phyloP scores from a whole-genome alignment of 2,113 vertebrate species.

The Forbesichthys agassizii region DNA sequence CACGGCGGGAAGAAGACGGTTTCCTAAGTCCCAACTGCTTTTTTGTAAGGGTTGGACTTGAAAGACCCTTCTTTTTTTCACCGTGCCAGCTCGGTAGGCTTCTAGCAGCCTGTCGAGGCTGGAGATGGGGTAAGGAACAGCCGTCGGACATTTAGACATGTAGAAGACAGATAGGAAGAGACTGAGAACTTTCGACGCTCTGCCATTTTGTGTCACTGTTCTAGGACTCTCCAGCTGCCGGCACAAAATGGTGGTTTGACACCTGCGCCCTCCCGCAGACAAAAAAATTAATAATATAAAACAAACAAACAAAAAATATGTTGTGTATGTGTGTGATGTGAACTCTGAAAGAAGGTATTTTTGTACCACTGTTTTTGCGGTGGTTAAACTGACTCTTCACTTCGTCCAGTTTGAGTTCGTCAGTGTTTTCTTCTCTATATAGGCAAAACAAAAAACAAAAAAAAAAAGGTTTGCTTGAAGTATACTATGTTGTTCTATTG shows the following conservation, averaged over 20 bases:
- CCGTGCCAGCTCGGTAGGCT: slow-evolving; percentile 19
- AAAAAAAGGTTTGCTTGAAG: slow-evolving; percentile 15
- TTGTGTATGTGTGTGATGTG: slow-evolving; percentile 44
- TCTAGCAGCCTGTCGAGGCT: slow-evolving; percentile 6
- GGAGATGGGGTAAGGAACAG: slow-evolving; percentile 1
- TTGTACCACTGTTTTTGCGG: slow-evolving; percentile 55
- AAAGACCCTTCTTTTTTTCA: slow-evolving; percentile 10
- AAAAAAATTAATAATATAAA: background rate
- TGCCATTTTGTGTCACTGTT: slow-evolving; percentile 49
- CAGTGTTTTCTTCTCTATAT: slow-evolving; percentile 55
- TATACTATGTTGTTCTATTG: background rate
- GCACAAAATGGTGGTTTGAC: slow-evolving; percentile 48
- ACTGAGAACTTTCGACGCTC: slow-evolving; percentile 8
- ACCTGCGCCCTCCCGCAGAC: background rate
- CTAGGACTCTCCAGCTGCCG: background rate
- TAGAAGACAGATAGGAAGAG: slow-evolving; percentile 14
- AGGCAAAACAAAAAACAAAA: slow-evolving; percentile 53
- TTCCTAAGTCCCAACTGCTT: slow-evolving; percentile 65
- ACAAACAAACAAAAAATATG: slow-evolving; percentile 27
- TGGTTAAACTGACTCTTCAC: slow-evolving; percentile 63
- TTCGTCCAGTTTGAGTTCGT: slow-evolving; percentile 61
- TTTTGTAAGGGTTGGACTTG: background rate
- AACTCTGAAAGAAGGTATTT: slow-evolving; percentile 48
- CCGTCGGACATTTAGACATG: slow-evolving; percentile 15
- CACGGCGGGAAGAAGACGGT: slow-evolving; percentile 79